Conservation (phyloP, 2,113 vertebrate genomes). For the Aythya baeri region DNA sequence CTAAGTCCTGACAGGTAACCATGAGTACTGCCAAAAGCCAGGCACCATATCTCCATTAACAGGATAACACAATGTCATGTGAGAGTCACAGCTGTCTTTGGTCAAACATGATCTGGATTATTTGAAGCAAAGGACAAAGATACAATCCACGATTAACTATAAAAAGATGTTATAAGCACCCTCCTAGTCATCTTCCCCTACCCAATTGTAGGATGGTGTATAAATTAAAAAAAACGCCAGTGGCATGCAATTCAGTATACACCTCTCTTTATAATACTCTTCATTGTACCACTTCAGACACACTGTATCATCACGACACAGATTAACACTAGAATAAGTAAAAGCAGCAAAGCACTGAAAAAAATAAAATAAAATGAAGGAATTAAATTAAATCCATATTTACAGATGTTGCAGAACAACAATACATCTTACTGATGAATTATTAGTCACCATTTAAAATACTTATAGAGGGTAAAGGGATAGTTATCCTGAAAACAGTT, state of each 20-base stretch:
- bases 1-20: neutral
- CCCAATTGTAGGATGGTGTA: fast-evolving
- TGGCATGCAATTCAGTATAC: neutral
- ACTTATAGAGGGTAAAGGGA: neutral
- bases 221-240: neutral
- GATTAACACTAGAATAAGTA: neutral
- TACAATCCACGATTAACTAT: neutral
- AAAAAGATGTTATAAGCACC: neutral
- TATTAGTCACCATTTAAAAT: neutral
- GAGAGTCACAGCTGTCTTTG: neutral
- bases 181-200: neutral
- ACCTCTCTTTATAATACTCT: neutral
- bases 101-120: neutral
- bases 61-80: neutral
- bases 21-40: neutral
- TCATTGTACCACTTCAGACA: neutral
- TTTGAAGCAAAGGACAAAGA: neutral
- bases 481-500: neutral
- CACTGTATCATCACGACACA: neutral
- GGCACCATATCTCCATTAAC: neutral
- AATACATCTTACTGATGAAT: neutral
- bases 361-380: neutral
- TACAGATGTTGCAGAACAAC: neutral
- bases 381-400: neutral
- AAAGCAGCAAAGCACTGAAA: neutral